Base-by-base conservation (phyloP, 2,113 vertebrate species). In the Percina caprodes region DNA sequence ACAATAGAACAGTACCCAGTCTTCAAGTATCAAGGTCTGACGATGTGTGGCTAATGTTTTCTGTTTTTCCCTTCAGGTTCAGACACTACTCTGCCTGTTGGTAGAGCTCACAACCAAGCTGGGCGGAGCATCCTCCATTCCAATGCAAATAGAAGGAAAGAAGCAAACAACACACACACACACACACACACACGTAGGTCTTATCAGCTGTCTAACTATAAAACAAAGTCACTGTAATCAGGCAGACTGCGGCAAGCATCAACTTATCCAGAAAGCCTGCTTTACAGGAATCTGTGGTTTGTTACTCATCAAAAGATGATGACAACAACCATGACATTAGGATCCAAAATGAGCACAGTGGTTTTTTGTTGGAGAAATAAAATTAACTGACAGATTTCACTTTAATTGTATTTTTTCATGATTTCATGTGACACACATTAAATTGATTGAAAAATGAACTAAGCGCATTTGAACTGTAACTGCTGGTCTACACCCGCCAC, bases 71-170 rank as follows among this genome's bases (percentile, higher is more conserved):
- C 42, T 6, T 79, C 60, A 82, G 42, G 56, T 56, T 59, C 71
- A 65, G 45, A 77, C 54, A 66, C 48, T 54, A 48, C 63, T 74
- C 21, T 61, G 48, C 7, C 59, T 61, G 45, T 45, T 30, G 45
- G 61, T 19, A 2, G 8, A 77, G 69, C 69, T 69, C 39, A n/a
- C 19, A 69, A 67, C 3, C 6, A 15, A 35, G 13, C 23, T 54
- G 62, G 16, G n/a, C 6, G n/a, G 14, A 18, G 16, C 19, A 0
- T 51, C 26, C 21, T 69, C 15, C 61, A 0, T 72, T 74, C 6
- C 49, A 59, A 35, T 65, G 35, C 66, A 85, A 81, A 84, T 13
- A 67, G 10, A 81, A 21, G 15, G 7, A 21, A n/a, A 14, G 19
- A 58, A 58, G 52, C 58, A 49, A 26, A 61, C n/a, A n/a, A n/a